Base-by-base conservation (phyloP, 2,797 vertebrate species). In the Graptemys geographica region DNA sequence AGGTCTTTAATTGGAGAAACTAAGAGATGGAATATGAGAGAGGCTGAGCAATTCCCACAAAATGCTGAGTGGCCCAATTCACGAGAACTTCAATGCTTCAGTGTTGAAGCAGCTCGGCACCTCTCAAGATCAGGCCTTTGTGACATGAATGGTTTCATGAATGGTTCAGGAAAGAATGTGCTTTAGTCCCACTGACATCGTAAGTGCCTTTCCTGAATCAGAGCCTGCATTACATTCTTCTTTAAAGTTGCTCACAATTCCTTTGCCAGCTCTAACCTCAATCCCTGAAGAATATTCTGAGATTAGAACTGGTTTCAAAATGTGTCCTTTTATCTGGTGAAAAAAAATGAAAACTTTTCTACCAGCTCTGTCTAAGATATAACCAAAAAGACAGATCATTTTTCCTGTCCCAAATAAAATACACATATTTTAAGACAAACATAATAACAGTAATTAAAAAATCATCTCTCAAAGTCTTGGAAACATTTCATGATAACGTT, bases 401-500 rank as follows among this genome's bases (percentile, higher is more conserved):
- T 90, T 82, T 79, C 79, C 53, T 80, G 84, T 16, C 91, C 87
- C 52, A 90, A 82, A 92, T 65, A 91, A 93, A 96, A 93, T 51
- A 88, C 4, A 90, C 7, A 51, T 53, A 15, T 82, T 84, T 83
- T 51, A 90, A 57, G 91, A 96, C 86, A 93, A 95, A 72, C 8
- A 84, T 52, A 18, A 90, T 55, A 89, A 37, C 90, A 92, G 86
- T 87, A 62, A 86, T 59, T 84, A 96, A 89, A 93, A 85, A 31
- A 84, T 56, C 27, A 94, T 94, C 92, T 94, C 74, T 95, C 92
- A 91, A 86, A 96, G 86, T 37, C 95, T 97, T 97, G 80, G 83
- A 97, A 96, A 90, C 41, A 91, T 92, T 98, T 96, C 78, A 87
- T 2, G 19, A 94, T 93, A 89, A 90, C 74, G 91, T 95, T 97